These are phyloP conservation scores for Calliphora vicina DNA, from an alignment of 1,140 invertebrate genomes.

Conservation along the genomic window DNA sequence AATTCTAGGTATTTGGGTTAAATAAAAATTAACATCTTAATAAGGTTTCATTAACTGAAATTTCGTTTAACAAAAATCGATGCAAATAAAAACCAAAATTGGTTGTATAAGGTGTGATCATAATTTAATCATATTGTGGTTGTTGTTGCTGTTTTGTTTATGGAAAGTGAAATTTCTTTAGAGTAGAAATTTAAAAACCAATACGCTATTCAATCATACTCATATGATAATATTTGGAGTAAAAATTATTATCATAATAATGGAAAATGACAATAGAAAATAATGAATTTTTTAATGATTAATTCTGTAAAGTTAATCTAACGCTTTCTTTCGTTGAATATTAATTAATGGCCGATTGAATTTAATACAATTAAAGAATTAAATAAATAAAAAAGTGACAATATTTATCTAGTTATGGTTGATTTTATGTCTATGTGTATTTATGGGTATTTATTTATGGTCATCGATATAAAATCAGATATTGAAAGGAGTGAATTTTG, in stretches of 20 bases:
- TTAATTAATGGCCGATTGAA: not conserved
- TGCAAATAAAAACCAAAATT: not conserved
- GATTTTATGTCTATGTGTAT: no score
- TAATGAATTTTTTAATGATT: not conserved
- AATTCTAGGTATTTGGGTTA: conserved; percentile 27
- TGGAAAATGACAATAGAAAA: not conserved
- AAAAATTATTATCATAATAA: conserved; percentile 2
- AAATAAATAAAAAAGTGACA: not conserved
- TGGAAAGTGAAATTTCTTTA: conserved; percentile 7
- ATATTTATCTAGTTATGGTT: no score
- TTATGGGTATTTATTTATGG: no score
- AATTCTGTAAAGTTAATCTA: not conserved
- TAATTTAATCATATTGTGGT: not conserved
- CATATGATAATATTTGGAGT: not conserved
- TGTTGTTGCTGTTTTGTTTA: not conserved
- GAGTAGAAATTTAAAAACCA: no score
- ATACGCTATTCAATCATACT: not conserved
- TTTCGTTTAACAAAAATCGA: not conserved
- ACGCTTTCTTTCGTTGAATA: not conserved
- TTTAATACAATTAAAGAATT: not conserved
- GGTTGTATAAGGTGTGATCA: not conserved
- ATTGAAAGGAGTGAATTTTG: not conserved
- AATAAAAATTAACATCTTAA: conserved; percentile 31
- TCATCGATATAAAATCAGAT: not conserved
- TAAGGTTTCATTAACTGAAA: conserved; percentile 17